Percentiles rank a stretch among this genome's conserved stretches.
Conservation (phyloP, 1,140 invertebrate species). For the Teleogryllus occipitalis region DNA sequence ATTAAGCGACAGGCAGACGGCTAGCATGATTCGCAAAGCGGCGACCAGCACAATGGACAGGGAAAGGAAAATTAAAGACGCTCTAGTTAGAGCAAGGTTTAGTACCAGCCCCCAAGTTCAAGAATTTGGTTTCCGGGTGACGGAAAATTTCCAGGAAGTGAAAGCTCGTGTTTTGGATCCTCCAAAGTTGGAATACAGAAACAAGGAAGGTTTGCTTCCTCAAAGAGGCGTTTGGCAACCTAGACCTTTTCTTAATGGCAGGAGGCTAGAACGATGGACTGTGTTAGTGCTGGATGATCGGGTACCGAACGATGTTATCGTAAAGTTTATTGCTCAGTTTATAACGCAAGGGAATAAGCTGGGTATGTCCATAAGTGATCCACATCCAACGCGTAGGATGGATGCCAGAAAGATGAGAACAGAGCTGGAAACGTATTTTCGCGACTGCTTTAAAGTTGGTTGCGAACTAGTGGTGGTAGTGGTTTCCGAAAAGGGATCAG, state of each 20-base stretch:
- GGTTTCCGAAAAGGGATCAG: slow-evolving; percentile 35
- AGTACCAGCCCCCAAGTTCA: slow-evolving; percentile 39
- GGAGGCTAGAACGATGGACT: slow-evolving; percentile 34
- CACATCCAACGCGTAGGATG: neutral
- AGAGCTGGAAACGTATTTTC: slow-evolving; percentile 9
- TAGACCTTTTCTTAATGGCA: slow-evolving; percentile 31
- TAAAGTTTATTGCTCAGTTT: neutral
- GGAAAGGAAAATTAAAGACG: slow-evolving; percentile 51
- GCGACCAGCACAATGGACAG: slow-evolving; percentile 50
- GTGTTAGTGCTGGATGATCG: slow-evolving; percentile 35
- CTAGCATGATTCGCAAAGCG: slow-evolving; percentile 52
- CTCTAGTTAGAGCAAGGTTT: slow-evolving; percentile 40
- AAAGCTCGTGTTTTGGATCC: slow-evolving; percentile 45
- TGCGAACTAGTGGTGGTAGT: slow-evolving; percentile 46
- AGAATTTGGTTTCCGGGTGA: slow-evolving; percentile 51
- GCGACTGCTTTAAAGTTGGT: neutral
- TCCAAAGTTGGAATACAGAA: slow-evolving; percentile 43
- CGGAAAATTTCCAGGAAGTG: slow-evolving; percentile 43
- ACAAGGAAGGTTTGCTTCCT: slow-evolving; percentile 17
- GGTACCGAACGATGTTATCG: slow-evolving; percentile 19
- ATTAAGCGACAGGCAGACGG: slow-evolving; percentile 48
- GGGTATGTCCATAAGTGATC: neutral
- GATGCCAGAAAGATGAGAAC: neutral
- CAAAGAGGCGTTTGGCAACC: slow-evolving; percentile 41
- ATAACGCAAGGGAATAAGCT: neutral